These are phyloP conservation scores for Eupithecia pulchellata DNA, from an alignment of 2,888 invertebrate genomes.

Conservation along the genomic window DNA sequence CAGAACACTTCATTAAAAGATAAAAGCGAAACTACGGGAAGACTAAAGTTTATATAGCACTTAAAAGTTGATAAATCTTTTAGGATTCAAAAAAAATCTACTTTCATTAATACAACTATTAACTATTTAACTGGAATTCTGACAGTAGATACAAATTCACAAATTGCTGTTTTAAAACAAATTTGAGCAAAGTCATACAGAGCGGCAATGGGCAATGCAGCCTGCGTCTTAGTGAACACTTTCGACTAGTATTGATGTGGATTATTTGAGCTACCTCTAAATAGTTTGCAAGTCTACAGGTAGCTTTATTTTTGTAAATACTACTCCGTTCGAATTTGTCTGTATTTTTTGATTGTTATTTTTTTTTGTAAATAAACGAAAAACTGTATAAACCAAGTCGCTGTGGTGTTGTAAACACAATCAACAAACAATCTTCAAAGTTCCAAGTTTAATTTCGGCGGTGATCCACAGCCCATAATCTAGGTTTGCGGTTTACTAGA, in stretches of 20 bases:
- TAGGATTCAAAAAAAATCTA: background rate
- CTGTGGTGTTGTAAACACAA: background rate
- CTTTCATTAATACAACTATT: too few relatives aligned
- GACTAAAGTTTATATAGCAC: slow-evolving; percentile 10
- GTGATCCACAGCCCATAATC: background rate
- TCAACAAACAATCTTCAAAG: slow-evolving; percentile 3
- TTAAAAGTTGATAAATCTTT: background rate
- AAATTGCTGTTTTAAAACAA: too few relatives aligned
- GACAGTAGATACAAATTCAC: background rate
- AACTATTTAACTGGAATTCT: background rate
- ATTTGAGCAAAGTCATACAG: too few relatives aligned
- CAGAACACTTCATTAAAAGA: slow-evolving; percentile 55
- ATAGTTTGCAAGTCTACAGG: too few relatives aligned
- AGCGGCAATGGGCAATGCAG: too few relatives aligned
- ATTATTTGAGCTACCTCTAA: too few relatives aligned
- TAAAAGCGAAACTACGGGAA: slow-evolving; percentile 11
- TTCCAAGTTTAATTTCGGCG: slow-evolving; percentile 3
- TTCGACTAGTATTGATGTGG: too few relatives aligned
- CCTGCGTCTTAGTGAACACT: too few relatives aligned
- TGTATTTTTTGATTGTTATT: too few relatives aligned
- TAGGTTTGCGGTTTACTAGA: slow-evolving; percentile 16
- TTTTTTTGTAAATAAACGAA: too few relatives aligned
- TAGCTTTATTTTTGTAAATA: too few relatives aligned
- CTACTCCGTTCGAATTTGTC: too few relatives aligned
- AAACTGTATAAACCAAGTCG: background rate